Base-by-base conservation (phyloP, 30 jellyfish, hydroid and myxozoan genomes). In the Hydractinia symbiolongicarpus region DNA sequence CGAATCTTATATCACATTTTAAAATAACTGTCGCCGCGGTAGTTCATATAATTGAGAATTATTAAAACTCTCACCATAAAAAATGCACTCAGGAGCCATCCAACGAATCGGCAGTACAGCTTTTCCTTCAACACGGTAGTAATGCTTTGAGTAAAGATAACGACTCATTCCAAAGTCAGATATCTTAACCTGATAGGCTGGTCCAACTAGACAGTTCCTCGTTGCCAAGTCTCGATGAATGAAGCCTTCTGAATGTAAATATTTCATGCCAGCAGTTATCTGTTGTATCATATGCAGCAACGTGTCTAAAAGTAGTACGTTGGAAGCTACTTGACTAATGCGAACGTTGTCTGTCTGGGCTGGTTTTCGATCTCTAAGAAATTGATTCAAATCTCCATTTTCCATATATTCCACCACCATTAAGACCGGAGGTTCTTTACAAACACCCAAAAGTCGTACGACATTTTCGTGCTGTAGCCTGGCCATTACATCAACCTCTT, bases 41-140 rank as follows among this genome's bases (percentile, higher is more conserved):
- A 30, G 44, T 30, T 30, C 44, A 30, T 30, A 30, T 30, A 30
- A 30, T 30, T 30, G 44, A 30, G 2, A 30, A 30, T n/a, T 30
- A 30, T 30, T 30, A 30, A 30, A 30, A 30, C 14, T 69, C 90
- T 69, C 11, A 90, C 97, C 97, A 60, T 90, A 90, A 64, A 86
- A 90, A 5, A 90, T 51, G 72, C 95, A 86, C 67, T 90, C 97
- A 15, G 97, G 97, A 4, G 97, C 97, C 97, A 90, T 90, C 97
- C 97, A 90, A 70, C 97, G 71, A 0, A 90, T 90, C 14, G 97
- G 97, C 53, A 90, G 68, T 52, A 86, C 84, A 10, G 97, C 97
- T 77, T 85, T 90, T 9, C 97, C 97, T 73, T 90, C 97, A 21
- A 90, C 82, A 19, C 95, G 79, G 87, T 90, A 90, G 72, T 90